A percentile compares a stretch with the other conserved stretches of the same genome.
Conservation (phyloP, 2,888 invertebrate genomes). For the Macroteleia sp. region DNA sequence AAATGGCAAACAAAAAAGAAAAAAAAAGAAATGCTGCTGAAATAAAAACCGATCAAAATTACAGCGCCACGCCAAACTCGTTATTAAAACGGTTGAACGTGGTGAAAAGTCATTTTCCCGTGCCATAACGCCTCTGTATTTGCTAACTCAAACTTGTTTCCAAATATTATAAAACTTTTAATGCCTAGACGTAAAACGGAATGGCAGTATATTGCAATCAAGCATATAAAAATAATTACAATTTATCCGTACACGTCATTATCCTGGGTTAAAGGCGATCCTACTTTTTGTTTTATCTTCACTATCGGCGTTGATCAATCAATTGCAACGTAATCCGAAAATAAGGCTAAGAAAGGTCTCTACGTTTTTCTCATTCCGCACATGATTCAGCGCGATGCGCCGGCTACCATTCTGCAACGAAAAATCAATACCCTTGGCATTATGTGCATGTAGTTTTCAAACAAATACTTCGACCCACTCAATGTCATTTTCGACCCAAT, state of each 20-base stretch:
- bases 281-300: background rate
- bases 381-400: constrained; percentile 13
- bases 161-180: constrained; percentile 27
- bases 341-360: constrained; percentile 18
- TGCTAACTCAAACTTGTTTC: constrained; percentile 13
- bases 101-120: constrained; percentile 12
- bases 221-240: constrained; percentile 13
- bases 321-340: constrained; percentile 12
- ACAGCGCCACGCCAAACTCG: background rate
- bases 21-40: background rate
- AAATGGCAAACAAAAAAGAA: background rate
- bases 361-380: constrained; percentile 6
- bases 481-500: constrained; percentile 26
- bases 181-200: constrained; percentile 11
- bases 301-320: background rate
- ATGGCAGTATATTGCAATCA: constrained; percentile 19
- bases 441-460: constrained; percentile 39
- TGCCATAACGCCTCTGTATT: constrained; percentile 13
- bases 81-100: constrained; percentile 16
- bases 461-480: constrained; percentile 14
- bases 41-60: constrained; percentile 31
- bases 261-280: too few relatives aligned
- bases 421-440: constrained; percentile 37
- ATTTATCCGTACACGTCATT: background rate
- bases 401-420: background rate